Evolutionary conservation across 1,140 invertebrate species (phyloP).

Genomic region (Cheumatopsyche charites): DNA sequence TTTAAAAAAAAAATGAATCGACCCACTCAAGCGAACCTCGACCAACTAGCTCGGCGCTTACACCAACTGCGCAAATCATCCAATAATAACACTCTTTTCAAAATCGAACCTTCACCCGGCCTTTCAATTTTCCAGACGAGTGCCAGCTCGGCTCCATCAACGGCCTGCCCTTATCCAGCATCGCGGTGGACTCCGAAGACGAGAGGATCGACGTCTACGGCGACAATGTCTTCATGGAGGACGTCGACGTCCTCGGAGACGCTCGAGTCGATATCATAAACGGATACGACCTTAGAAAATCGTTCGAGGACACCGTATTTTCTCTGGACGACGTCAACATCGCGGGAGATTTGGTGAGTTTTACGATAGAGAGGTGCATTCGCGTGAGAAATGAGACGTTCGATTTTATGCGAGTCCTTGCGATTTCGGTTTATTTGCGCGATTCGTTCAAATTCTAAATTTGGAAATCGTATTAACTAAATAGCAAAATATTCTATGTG

Average conservation of each 20-base stretch:
- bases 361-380: no score
- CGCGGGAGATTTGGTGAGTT: conserved; percentile 51
- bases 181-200: conserved; percentile 46
- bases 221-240: conserved; percentile 49
- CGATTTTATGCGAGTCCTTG: no score
- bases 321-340: conserved; percentile 50
- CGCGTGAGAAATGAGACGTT: no score
- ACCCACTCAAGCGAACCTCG: no score
- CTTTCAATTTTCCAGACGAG: conserved; percentile 36
- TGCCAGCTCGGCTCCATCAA: conserved; percentile 47
- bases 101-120: conserved; percentile 4
- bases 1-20: no score
- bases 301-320: conserved; percentile 46
- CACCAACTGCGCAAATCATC: no score
- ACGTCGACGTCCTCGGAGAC: conserved; percentile 47
- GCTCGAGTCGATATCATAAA: conserved; percentile 47
- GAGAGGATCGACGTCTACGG: conserved; percentile 49
- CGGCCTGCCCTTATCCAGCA: conserved; percentile 45
- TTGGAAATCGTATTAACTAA: no score
- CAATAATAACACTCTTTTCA: no score
- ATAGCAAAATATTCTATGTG: no score
- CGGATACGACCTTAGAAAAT: conserved; percentile 40
- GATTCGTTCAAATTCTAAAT: no score
- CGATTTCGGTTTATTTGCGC: no score
- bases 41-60: no score